Evolutionary conservation across 2,888 invertebrate species (phyloP).

Genomic region (Blomia tropicalis): DNA sequence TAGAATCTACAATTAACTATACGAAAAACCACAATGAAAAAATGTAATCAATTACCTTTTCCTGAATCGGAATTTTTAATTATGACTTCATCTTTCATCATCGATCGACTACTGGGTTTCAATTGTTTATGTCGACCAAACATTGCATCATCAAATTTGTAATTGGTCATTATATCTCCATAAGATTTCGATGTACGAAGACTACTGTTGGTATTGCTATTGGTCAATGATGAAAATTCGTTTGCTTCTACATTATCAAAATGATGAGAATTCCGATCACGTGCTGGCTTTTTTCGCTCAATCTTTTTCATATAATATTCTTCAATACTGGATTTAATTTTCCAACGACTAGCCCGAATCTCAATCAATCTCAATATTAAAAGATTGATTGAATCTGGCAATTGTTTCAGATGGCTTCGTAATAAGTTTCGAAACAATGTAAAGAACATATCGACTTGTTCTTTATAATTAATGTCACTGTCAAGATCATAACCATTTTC

Average conservation of each 20-base stretch:
- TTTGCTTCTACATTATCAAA: neutral
- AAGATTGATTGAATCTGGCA: constrained; percentile 13
- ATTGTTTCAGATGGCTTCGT: constrained; percentile 7
- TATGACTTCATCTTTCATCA: constrained; percentile 84
- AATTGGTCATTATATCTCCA: neutral
- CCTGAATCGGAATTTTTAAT: constrained; percentile 88
- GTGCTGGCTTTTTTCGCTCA: neutral
- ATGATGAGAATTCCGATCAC: neutral
- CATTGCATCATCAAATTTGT: constrained; percentile 10
- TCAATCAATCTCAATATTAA: constrained; percentile 12
- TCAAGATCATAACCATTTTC: constrained; percentile 1
- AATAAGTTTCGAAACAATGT: constrained; percentile 11
- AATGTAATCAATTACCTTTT: constrained; percentile 52
- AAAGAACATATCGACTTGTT: constrained; percentile 14
- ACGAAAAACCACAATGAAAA: neutral
- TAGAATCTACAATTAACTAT: constrained; percentile 14
- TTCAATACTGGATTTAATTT: constrained; percentile 13
- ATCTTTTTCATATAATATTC: constrained; percentile 18
- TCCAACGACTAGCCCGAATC: constrained; percentile 13
- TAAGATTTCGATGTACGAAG: constrained; percentile 14
- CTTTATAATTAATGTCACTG: neutral
- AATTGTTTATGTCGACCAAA: constrained; percentile 49
- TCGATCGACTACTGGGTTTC: constrained; percentile 76
- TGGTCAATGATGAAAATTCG: neutral
- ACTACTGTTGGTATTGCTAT: no score